Evolutionary conservation across 1,140 invertebrate species (phyloP), one percentile per base, ranked within the genome.

Genomic region (Cataglyphis hispanica): DNA sequence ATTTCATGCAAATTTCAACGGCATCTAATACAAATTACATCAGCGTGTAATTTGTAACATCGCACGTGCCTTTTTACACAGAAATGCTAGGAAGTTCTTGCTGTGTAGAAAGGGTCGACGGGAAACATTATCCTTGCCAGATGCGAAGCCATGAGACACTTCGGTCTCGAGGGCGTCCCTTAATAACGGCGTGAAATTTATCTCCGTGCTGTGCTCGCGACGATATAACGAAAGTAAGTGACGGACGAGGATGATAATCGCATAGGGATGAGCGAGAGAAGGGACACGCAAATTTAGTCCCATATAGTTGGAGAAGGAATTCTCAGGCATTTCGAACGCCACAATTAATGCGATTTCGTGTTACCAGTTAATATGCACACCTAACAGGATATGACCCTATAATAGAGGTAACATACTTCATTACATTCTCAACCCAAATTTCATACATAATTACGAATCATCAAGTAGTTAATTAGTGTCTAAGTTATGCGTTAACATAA

Each of bases 141-240:
- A 80, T 80, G 77, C 77, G 63, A 69, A 80, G 63, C 63, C 64
- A 80, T 80, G 77, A 80, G 46, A 80, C 50, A 80, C 77, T 80
- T 37, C 13, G 37, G 77, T 78, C 64, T 60, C 46, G 77, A 60
- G 72, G 74, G 61, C 34, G 43, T 64, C 43, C 69, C 84, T 78
- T 81, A 85, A 85, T 78, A 81, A 85, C 72, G 74, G 77, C 43
- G 72, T 75, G 77, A 76, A 67, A 86, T 86, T 86, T 83, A 83
- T 74, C 85, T 64, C 77, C 37, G 63, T 37, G 34, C 76, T 31
- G 40, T n/a, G 74, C 46, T 31, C 69, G 56, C 60, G 74, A 58
- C 43, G 61, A 78, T 58, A 84, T 66, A 60, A 67, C 61, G 74
- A 85, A 85, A 85, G 83, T 77, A n/a, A n/a, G 64, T 43, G 77